Percentiles rank a stretch among this genome's conserved stretches.
Conservation (phyloP, 2,888 invertebrate species). For the Plusia festucae region DNA sequence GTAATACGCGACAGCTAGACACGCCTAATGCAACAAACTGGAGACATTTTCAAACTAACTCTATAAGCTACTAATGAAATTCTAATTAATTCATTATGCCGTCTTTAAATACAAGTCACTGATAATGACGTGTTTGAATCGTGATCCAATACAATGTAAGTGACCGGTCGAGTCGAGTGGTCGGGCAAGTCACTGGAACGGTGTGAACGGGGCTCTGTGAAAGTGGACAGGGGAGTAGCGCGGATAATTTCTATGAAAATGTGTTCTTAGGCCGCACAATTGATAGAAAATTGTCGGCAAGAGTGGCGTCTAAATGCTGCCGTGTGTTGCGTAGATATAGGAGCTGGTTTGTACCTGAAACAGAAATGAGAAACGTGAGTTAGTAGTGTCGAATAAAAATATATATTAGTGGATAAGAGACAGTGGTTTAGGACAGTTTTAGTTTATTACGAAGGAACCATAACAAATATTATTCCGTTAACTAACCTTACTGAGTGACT, state of each 20-base stretch:
- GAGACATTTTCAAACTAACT: constrained; percentile 38
- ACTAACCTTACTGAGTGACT: too few relatives aligned
- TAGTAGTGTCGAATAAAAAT: constrained; percentile 10
- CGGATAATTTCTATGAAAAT: constrained; percentile 75
- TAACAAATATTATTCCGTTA: too few relatives aligned
- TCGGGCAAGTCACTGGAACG: constrained; percentile 60
- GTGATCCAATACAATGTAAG: constrained; percentile 50
- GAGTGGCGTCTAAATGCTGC: constrained; percentile 5
- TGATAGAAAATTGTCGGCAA: constrained; percentile 68
- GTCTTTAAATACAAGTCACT: constrained; percentile 46
- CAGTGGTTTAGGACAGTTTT: neutral
- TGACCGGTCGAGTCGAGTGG: constrained; percentile 50
- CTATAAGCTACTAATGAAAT: constrained; percentile 50
- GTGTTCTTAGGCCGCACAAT: constrained; percentile 66
- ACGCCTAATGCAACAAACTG: constrained; percentile 32
- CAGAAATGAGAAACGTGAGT: constrained; percentile 32
- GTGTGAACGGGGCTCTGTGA: constrained; percentile 68
- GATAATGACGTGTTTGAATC: constrained; percentile 52
- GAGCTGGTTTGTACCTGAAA: constrained; percentile 50
- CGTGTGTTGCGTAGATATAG: constrained; percentile 8
- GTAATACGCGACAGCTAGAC: constrained; percentile 24
- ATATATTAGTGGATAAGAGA: neutral
- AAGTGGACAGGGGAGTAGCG: constrained; percentile 67
- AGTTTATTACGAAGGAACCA: neutral
- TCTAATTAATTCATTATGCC: constrained; percentile 56